Percentiles rank a stretch among this genome's conserved stretches.
Conservation (phyloP, 1,140 invertebrate species). For the Whitmania pigra region DNA sequence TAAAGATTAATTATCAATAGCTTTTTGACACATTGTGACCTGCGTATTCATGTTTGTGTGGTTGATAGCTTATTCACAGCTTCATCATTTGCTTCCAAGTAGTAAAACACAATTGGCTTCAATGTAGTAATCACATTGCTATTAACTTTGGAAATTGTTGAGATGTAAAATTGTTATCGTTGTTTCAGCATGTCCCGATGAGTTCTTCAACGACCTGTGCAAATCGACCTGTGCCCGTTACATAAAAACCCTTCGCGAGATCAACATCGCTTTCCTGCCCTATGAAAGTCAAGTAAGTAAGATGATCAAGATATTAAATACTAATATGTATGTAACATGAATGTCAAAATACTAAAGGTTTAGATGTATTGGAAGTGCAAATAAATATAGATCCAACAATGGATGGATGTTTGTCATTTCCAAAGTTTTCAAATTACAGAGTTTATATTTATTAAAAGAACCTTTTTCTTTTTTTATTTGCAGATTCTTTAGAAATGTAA, state of each 20-base stretch:
- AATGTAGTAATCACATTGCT: not conserved
- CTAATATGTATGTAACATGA: too few relatives aligned
- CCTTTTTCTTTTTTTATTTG: too few relatives aligned
- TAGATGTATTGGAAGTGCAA: too few relatives aligned
- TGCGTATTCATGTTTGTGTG: not conserved
- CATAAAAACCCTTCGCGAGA: slow-evolving; percentile 92
- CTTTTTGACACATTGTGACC: too few relatives aligned
- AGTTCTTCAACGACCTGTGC: slow-evolving; percentile 77
- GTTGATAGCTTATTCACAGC: not conserved
- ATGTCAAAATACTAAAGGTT: too few relatives aligned
- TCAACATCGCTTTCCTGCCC: slow-evolving; percentile 95
- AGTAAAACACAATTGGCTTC: not conserved
- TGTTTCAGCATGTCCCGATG: slow-evolving; percentile 73
- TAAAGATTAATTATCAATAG: too few relatives aligned
- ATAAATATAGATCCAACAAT: too few relatives aligned
- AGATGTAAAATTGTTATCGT: not conserved
- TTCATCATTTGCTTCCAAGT: not conserved
- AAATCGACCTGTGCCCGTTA: slow-evolving; percentile 68
- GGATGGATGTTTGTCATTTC: too few relatives aligned
- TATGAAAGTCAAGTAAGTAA: slow-evolving; percentile 82
- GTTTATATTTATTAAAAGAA: too few relatives aligned
- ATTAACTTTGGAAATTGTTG: not conserved
- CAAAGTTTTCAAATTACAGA: too few relatives aligned
- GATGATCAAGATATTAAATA: too few relatives aligned
- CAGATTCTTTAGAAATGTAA: too few relatives aligned